phyloP scores from a whole-genome alignment of 1,140 invertebrate genomes.

The Drosophila nannoptera region DNA sequence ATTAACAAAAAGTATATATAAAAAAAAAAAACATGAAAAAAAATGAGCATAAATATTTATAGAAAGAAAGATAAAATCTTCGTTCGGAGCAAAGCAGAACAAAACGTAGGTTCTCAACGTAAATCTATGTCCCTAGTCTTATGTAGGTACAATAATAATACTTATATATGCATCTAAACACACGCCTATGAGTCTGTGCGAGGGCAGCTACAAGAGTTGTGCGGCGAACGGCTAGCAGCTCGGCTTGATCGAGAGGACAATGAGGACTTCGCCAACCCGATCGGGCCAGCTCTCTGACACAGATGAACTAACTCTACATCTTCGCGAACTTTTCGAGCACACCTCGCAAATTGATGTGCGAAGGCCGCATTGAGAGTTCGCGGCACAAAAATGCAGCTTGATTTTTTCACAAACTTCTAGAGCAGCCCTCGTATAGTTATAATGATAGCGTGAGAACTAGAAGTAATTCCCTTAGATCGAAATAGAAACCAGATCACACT shows the following conservation, averaged over 20 bases:
- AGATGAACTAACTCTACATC: too few species aligned
- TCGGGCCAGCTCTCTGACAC: too few species aligned
- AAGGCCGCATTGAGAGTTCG: too few species aligned
- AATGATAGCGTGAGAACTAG: neutral
- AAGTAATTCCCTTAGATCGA: neutral
- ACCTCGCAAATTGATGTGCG: too few species aligned
- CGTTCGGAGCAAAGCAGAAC: constrained; percentile 33
- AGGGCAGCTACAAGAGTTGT: too few species aligned
- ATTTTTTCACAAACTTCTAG: too few species aligned
- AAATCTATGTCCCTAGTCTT: constrained; percentile 34
- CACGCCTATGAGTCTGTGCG: neutral
- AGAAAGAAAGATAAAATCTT: neutral
- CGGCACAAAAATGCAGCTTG: too few species aligned
- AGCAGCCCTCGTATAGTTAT: too few species aligned
- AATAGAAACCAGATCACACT: constrained; percentile 39
- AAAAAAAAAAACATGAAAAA: constrained; percentile 1
- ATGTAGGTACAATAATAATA: constrained; percentile 61
- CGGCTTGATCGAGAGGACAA: too few species aligned
- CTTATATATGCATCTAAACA: constrained; percentile 20
- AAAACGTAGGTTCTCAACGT: constrained; percentile 64
- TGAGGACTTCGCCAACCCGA: too few species aligned
- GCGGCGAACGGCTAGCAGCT: too few species aligned
- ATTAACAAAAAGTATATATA: constrained; percentile 28
- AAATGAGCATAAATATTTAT: constrained; percentile 6
- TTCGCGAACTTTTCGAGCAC: too few species aligned